Percentiles rank a stretch among this genome's conserved stretches.
phyloP scores from a whole-genome alignment of 92 coral and sea anemone species.

The Ricordea florida region DNA sequence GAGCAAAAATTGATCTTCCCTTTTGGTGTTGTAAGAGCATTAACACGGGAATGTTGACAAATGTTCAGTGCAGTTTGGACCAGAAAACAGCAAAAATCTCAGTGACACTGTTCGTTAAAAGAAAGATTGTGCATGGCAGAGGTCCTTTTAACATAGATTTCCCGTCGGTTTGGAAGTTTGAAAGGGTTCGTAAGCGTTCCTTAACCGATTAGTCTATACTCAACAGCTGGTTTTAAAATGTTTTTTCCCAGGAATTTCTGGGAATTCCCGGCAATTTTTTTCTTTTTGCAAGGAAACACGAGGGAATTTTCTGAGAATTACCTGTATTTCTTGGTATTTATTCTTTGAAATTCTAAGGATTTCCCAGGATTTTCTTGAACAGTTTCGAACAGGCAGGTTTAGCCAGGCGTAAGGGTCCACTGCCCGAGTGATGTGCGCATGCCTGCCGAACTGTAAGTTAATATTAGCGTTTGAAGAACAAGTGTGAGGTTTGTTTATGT shows the following conservation, averaged over 20 bases:
- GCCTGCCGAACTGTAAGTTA: too few relatives aligned
- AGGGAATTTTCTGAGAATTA: neutral
- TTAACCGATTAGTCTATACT: neutral
- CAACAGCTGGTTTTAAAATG: neutral
- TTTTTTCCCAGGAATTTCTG: neutral
- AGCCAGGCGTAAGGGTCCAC: too few relatives aligned
- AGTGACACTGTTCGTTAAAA: neutral
- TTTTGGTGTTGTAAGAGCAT: constrained; percentile 28
- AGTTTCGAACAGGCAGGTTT: too few relatives aligned
- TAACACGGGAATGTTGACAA: constrained; percentile 20
- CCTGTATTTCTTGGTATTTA: neutral
- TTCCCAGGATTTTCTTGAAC: too few relatives aligned
- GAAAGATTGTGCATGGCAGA: constrained; percentile 4
- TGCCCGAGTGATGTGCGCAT: too few relatives aligned
- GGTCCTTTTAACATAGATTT: constrained; percentile 4
- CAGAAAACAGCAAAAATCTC: neutral
- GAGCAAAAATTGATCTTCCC: constrained; percentile 10
- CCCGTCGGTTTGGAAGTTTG: neutral
- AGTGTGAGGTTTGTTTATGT: too few relatives aligned
- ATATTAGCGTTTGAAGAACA: too few relatives aligned
- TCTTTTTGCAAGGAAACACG: constrained; percentile 3
- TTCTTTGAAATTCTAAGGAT: too few relatives aligned
- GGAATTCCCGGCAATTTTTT: neutral
- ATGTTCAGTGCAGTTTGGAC: constrained; percentile 22
- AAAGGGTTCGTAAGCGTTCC: neutral